A percentile compares a stretch with the other conserved stretches of the same genome.
phyloP scores from a whole-genome alignment of 2,888 invertebrate genomes.

The Pseudeuparius sepicola region DNA sequence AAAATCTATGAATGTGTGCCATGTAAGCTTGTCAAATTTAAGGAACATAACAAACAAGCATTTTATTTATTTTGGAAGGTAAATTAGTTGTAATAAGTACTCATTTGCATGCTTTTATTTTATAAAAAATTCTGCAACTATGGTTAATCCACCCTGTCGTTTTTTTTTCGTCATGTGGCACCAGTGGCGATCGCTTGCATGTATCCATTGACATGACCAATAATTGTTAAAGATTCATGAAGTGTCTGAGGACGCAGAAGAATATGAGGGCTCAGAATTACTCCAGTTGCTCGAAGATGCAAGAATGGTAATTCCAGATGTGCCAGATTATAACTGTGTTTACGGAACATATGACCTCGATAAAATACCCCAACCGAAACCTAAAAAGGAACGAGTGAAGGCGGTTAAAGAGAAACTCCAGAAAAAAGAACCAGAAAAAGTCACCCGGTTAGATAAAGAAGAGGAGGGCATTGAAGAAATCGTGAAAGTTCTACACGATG shows the following conservation, averaged over 20 bases:
- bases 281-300: slow-evolving; percentile 32
- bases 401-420: slow-evolving; percentile 31
- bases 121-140: no score
- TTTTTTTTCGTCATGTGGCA: no score
- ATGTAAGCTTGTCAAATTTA: no score
- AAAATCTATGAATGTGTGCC: no score
- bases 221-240: slow-evolving; percentile 18
- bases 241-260: slow-evolving; percentile 27
- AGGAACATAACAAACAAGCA: no score
- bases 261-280: slow-evolving; percentile 35
- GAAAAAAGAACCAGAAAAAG: slow-evolving; percentile 42
- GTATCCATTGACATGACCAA: neutral
- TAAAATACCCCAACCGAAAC: slow-evolving; percentile 31
- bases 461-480: slow-evolving; percentile 48
- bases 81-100: no score
- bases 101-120: no score
- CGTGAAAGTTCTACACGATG: slow-evolving; percentile 42
- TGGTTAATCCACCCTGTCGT: no score
- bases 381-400: slow-evolving; percentile 34
- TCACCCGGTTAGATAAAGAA: slow-evolving; percentile 42
- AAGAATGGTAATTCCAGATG: slow-evolving; percentile 28
- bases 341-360: slow-evolving; percentile 42
- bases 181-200: no score
- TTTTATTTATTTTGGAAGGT: no score
- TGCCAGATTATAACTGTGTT: slow-evolving; percentile 36